A percentile compares a stretch with the other conserved stretches of the same genome.
These are phyloP conservation scores for Hydrophis major DNA, from an alignment of 2,797 vertebrate species.

Conservation along the genomic window DNA sequence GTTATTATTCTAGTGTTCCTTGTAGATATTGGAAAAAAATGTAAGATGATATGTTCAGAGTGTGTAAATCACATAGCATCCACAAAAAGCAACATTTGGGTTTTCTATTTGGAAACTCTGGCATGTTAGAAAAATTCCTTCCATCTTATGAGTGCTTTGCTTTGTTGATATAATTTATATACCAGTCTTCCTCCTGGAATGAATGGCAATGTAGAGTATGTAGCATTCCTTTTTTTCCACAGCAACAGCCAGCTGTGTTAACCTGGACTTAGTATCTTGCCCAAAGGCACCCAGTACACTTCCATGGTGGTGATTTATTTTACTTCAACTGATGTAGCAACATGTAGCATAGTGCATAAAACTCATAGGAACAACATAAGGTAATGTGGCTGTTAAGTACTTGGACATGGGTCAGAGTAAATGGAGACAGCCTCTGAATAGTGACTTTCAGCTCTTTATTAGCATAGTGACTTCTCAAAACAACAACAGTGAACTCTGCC, in stretches of 20 bases:
- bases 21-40: not conserved
- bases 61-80: not conserved
- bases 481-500: too few relatives aligned
- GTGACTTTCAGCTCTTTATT: too few relatives aligned
- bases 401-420: too few relatives aligned
- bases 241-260: not conserved
- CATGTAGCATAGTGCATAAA: not conserved
- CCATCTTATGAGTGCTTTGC: not conserved
- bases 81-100: not conserved
- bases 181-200: not conserved
- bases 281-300: not conserved
- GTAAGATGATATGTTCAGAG: not conserved
- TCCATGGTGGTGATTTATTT: not conserved
- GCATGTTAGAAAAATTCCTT: not conserved
- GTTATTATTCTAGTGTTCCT: not conserved
- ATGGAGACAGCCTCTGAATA: too few relatives aligned
- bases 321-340: not conserved
- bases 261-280: not conserved
- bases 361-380: not conserved
- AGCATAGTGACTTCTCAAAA: too few relatives aligned
- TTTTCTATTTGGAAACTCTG: not conserved
- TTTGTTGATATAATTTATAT: not conserved
- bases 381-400: too few relatives aligned
- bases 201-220: not conserved
- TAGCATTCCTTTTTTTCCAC: not conserved